Percentiles rank a stretch among this genome's conserved stretches.
Evolutionary conservation across 2,797 vertebrate species (phyloP).

Genomic region (Bryconaethiops microstoma): DNA sequence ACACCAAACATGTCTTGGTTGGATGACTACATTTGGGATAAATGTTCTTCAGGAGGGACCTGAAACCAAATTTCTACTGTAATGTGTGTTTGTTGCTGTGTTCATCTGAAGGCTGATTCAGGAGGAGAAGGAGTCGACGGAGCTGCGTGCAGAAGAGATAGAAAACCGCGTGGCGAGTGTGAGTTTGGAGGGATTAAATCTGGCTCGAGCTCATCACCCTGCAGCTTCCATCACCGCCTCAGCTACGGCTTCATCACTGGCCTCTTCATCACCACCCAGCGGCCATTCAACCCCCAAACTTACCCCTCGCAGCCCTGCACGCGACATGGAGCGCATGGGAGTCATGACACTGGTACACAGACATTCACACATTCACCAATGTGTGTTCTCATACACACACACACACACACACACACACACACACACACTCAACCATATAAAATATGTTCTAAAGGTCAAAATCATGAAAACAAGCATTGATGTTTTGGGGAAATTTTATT

Average conservation of each 20-base stretch:
- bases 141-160: constrained; percentile 96
- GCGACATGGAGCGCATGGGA: constrained; percentile 98
- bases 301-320: constrained; percentile 91
- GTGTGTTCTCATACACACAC: too few relatives aligned
- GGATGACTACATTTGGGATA: too few relatives aligned
- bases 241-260: constrained; percentile 93
- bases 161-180: constrained; percentile 97
- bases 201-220: constrained; percentile 92
- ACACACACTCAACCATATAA: too few relatives aligned
- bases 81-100: constrained; percentile 21
- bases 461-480: too few relatives aligned
- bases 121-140: constrained; percentile 98
- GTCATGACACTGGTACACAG: constrained; percentile 93
- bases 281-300: constrained; percentile 97
- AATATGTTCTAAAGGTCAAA: too few relatives aligned
- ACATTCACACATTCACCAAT: not conserved
- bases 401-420: too few relatives aligned
- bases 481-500: too few relatives aligned
- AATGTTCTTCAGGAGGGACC: too few relatives aligned
- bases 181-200: constrained; percentile 94
- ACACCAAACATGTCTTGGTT: too few relatives aligned
- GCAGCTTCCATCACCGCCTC: constrained; percentile 95
- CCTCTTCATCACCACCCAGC: constrained; percentile 96
- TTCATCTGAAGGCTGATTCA: constrained; percentile 87
- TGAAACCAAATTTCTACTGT: not conserved